These are phyloP conservation scores for Labeo calbasu DNA, from an alignment of 2,797 vertebrate species.

Conservation along the genomic window DNA sequence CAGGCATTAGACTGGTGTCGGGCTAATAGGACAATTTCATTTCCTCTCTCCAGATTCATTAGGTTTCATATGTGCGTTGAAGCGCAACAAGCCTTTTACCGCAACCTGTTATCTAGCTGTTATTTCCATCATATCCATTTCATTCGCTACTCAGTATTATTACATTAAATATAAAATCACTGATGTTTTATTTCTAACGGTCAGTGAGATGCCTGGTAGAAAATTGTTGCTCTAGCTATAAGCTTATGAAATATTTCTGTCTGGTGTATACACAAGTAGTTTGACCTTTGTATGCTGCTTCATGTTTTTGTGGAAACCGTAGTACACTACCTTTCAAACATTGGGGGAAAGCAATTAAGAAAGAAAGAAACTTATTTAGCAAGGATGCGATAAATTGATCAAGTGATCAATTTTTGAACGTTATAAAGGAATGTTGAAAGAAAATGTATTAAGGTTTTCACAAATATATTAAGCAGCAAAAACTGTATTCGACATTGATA, in stretches of 20 bases:
- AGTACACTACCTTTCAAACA: background rate
- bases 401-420: background rate
- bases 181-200: background rate
- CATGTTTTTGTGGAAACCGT: background rate
- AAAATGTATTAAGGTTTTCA: background rate
- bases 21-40: slow-evolving; percentile 35
- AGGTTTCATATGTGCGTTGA: slow-evolving; percentile 30
- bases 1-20: slow-evolving; percentile 16
- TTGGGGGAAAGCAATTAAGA: background rate
- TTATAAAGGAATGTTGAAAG: background rate
- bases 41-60: slow-evolving; percentile 48
- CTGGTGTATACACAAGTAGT: background rate
- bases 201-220: background rate
- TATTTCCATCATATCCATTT: slow-evolving; percentile 15
- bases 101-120: slow-evolving; percentile 33
- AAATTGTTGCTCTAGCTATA: background rate
- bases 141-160: background rate
- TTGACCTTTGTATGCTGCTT: background rate
- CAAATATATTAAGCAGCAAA: background rate
- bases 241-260: background rate
- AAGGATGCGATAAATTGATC: background rate
- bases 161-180: slow-evolving; percentile 18
- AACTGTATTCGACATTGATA: background rate
- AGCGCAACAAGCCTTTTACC: slow-evolving; percentile 44
- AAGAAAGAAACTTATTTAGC: background rate